Evolutionary conservation across 2,113 vertebrate species (phyloP).

Genomic region (Salvator merianae): DNA sequence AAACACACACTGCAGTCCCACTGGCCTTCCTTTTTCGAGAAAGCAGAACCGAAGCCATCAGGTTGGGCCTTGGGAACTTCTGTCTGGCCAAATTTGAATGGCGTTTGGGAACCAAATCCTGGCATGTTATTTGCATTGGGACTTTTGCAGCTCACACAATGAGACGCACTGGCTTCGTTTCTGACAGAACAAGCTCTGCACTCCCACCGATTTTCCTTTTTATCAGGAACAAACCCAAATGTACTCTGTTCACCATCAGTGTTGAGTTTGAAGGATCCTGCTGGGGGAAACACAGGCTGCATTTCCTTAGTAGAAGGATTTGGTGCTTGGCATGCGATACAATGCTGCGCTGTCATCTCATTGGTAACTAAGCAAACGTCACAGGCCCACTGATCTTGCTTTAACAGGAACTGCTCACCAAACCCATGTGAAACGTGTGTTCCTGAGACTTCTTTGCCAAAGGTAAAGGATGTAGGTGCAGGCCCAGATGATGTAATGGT

Average conservation of each 20-base stretch:
- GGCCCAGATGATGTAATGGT: neutral
- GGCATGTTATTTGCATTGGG: constrained; percentile 64
- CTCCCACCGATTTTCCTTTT: constrained; percentile 85
- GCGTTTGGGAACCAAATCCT: constrained; percentile 44
- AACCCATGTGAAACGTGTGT: constrained; percentile 60
- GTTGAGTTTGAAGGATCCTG: constrained; percentile 57
- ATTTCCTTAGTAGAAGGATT: constrained; percentile 55
- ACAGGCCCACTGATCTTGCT: constrained; percentile 85
- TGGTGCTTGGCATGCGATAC: constrained; percentile 77
- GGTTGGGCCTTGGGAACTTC: constrained; percentile 56
- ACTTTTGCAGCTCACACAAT: constrained; percentile 78
- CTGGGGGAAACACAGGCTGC: constrained; percentile 3
- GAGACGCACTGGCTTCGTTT: constrained; percentile 73
- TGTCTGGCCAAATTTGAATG: constrained; percentile 78
- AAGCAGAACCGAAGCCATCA: constrained; percentile 61
- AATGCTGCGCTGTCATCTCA: constrained; percentile 66
- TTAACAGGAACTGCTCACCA: constrained; percentile 75
- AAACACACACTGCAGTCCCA: constrained; percentile 82
- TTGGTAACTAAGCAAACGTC: constrained; percentile 81
- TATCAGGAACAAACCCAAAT: constrained; percentile 75
- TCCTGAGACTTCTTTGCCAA: constrained; percentile 72
- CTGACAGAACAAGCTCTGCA: constrained; percentile 78
- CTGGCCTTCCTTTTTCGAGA: constrained; percentile 73
- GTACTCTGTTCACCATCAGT: constrained; percentile 43
- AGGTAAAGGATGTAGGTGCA: constrained; percentile 70